Base-by-base conservation (phyloP, 2,797 vertebrate species). In the Acropternis orthonyx region DNA sequence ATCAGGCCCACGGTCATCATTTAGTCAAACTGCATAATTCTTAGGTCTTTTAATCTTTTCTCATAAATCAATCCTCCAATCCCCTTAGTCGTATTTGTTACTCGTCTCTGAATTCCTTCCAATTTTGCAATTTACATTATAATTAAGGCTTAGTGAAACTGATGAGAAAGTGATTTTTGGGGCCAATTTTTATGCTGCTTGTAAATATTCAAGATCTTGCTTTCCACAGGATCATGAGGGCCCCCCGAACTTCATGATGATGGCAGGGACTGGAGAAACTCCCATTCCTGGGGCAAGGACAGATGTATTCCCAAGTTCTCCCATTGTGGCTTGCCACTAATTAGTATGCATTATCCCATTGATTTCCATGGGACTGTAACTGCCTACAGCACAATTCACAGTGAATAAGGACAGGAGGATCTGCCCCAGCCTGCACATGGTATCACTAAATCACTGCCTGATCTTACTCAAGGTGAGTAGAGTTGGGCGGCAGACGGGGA, bases 91-190 rank as follows among this genome's bases (percentile, higher is more conserved):
- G 2, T 80, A 80, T 86, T 90, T 95, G 91, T 95, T 93, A 86
- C 81, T 94, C 8, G 2, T 93, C 74, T 96, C 94, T 95, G 91
- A 97, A 93, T 96, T 94, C 92, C 80, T 94, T 97, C 94, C 93
- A 96, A 59, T 85, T 96, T 92, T 96, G 65, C 88, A 92, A 93
- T 94, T 96, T 96, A 95, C 91, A 81, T 91, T 93, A 92, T 97
- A 96, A 95, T 96, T 96, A 96, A 34, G 49, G 88, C 78, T 96
- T 95, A 97, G 83, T 46, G 63, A 94, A 97, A 94, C 78, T 86
- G 88, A 95, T 92, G 84, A 97, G 91, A 95, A 97, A 94, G 90
- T 93, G 66, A 89, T 95, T 94, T 92, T 68, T 5, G 85, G 79
- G 94, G 68, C 87, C 73, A 95, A 66, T 65, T 95, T 92, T 95